Percentiles rank a stretch among this genome's conserved stretches.
Evolutionary conservation across 2,113 vertebrate species (phyloP).

Genomic region (Gyps fulvus): DNA sequence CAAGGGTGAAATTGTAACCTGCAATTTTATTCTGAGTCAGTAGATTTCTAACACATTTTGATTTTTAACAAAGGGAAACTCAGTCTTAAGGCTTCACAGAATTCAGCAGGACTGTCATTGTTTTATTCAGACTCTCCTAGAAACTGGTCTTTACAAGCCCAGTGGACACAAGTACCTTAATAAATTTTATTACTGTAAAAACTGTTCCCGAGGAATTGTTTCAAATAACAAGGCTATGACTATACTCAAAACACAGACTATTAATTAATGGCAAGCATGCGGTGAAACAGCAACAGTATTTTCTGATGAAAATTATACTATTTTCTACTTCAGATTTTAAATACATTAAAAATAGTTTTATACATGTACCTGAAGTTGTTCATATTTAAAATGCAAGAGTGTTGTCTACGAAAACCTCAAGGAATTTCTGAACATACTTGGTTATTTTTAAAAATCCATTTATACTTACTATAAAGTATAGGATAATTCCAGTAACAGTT

Average conservation of each 20-base stretch:
- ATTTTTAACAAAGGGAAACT: slow-evolving; percentile 47
- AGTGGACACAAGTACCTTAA: slow-evolving; percentile 17
- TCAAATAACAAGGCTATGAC: neutral
- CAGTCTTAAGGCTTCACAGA: slow-evolving; percentile 31
- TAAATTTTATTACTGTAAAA: slow-evolving; percentile 11
- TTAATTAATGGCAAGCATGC: neutral
- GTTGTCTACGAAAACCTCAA: neutral
- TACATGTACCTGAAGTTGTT: neutral
- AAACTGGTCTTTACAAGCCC: slow-evolving; percentile 42
- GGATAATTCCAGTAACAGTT: neutral
- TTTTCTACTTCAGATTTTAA: neutral
- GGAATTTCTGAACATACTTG: neutral
- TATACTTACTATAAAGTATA: neutral
- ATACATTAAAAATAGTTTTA: neutral
- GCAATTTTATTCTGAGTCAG: slow-evolving; percentile 62
- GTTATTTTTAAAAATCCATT: neutral
- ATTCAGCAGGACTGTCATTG: slow-evolving; percentile 37
- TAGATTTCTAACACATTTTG: slow-evolving; percentile 65
- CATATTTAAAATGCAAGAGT: neutral
- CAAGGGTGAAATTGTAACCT: slow-evolving; percentile 60
- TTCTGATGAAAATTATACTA: neutral
- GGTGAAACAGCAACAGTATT: neutral
- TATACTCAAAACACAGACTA: neutral
- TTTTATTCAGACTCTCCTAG: slow-evolving; percentile 32
- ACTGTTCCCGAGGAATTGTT: neutral